A percentile compares a stretch with the other conserved stretches of the same genome.
phyloP scores from a whole-genome alignment of 2,797 vertebrate species.

The Miopithecus talapoin region DNA sequence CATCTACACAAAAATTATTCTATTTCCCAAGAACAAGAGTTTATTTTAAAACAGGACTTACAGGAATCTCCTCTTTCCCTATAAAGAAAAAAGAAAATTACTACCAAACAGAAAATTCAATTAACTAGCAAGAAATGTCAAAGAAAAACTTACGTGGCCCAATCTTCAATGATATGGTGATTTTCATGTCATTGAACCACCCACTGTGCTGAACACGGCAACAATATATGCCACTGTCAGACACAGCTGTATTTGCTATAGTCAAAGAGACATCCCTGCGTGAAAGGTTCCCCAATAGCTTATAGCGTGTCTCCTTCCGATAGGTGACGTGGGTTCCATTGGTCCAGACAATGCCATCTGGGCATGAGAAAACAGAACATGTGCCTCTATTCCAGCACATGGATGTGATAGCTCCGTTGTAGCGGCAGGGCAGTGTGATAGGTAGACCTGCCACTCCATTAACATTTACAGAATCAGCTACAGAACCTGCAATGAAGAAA shows the following conservation, averaged over 20 bases:
- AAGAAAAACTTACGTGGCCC: constrained; percentile 79
- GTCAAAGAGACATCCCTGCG: constrained; percentile 86
- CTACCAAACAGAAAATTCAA: background rate
- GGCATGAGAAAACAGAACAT: constrained; percentile 79
- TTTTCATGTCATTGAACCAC: constrained; percentile 86
- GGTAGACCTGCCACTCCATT: constrained; percentile 76
- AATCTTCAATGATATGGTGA: constrained; percentile 67
- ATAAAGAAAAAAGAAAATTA: background rate
- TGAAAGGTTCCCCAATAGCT: constrained; percentile 68
- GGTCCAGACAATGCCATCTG: constrained; percentile 74
- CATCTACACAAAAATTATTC: background rate
- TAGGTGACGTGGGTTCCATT: constrained; percentile 74
- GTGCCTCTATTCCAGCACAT: constrained; percentile 86
- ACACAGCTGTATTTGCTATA: constrained; percentile 73
- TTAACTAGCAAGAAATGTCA: background rate
- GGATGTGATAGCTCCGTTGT: constrained; percentile 66
- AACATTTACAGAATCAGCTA: background rate
- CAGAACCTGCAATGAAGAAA: constrained; percentile 25
- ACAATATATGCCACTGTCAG: constrained; percentile 86
- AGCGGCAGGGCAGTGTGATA: constrained; percentile 82
- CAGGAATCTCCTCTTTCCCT: background rate
- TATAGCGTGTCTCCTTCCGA: constrained; percentile 77
- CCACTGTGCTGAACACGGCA: constrained; percentile 85
- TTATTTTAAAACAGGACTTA: background rate
- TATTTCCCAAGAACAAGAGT: background rate